These are phyloP conservation scores for Propithecus deckenii DNA, from an alignment of 2,797 vertebrate genomes.

Conservation along the genomic window DNA sequence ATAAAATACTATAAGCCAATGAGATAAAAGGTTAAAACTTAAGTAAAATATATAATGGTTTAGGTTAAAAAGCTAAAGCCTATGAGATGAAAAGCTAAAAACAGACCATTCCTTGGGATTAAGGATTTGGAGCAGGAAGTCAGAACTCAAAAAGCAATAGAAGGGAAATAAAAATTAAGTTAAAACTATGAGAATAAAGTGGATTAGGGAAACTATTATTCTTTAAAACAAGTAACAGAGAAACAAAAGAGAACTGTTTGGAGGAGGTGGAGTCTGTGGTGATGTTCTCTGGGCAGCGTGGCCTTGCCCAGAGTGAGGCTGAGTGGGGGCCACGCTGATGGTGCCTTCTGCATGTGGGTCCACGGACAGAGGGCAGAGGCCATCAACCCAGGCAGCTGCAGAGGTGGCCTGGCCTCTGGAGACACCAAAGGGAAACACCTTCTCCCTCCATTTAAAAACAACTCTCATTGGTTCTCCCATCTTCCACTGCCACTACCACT, in stretches of 20 bases:
- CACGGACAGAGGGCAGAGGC: accelerated
- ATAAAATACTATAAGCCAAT: slow-evolving; percentile 56
- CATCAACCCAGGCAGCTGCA: neutral
- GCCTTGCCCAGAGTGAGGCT: neutral
- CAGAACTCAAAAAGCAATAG: neutral
- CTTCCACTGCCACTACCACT: neutral
- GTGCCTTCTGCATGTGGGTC: neutral
- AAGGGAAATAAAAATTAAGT: slow-evolving; percentile 28
- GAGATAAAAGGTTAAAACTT: slow-evolving; percentile 58
- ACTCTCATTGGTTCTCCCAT: no score
- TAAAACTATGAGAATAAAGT: slow-evolving; percentile 16
- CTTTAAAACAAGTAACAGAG: neutral
- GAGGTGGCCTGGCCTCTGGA: neutral
- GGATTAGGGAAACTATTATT: neutral
- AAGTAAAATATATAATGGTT: slow-evolving; percentile 50
- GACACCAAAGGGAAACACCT: neutral
- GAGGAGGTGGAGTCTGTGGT: neutral
- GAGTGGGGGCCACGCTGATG: neutral
- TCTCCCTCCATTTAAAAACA: neutral
- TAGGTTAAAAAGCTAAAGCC: slow-evolving; percentile 35
- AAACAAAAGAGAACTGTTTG: neutral
- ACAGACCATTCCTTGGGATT: slow-evolving; percentile 31
- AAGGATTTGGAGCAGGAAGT: slow-evolving; percentile 51
- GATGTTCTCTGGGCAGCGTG: neutral
- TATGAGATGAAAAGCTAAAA: slow-evolving; percentile 53